Evolutionary conservation across 1,140 invertebrate genomes (phyloP).

Genomic region (Drosophila simulans): DNA sequence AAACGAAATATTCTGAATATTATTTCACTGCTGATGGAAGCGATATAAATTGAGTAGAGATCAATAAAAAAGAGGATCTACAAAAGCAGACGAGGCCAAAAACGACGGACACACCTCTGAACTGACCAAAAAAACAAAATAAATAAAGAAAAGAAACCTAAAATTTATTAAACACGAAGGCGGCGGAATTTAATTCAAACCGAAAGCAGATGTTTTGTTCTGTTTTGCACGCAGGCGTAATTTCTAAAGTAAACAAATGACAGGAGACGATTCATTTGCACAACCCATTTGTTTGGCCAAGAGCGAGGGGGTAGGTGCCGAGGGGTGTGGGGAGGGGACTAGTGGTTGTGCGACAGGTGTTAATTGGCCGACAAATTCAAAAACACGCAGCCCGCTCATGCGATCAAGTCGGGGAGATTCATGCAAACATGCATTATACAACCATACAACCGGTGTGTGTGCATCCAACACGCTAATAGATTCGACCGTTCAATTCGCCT

Average conservation of each 20-base stretch:
- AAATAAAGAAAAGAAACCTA: not conserved
- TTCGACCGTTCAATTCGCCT: conserved; percentile 69
- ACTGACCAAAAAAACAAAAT: conserved; percentile 1
- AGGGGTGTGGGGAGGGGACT: conserved; percentile 3
- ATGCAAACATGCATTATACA: conserved; percentile 70
- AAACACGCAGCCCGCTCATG: conserved; percentile 75
- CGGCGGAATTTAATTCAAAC: conserved; percentile 37
- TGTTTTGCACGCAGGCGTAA: conserved; percentile 54
- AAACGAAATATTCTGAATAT: conserved; percentile 11
- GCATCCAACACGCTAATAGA: conserved; percentile 60
- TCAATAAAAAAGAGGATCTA: conserved; percentile 7
- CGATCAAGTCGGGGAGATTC: conserved; percentile 5
- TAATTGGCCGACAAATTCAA: conserved; percentile 75
- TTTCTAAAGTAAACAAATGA: conserved; percentile 64
- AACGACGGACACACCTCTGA: conserved; percentile 52
- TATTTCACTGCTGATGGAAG: conserved; percentile 18
- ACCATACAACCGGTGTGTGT: conserved; percentile 64
- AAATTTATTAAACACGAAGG: conserved; percentile 59
- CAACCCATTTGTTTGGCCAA: conserved; percentile 61
- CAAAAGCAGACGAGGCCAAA: conserved; percentile 18
- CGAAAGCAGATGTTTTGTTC: conserved; percentile 50
- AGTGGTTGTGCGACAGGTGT: conserved; percentile 51
- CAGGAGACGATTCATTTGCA: conserved; percentile 59
- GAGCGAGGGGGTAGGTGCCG: conserved; percentile 38
- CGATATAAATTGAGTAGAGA: conserved; percentile 14